Evolutionary conservation across 2,888 invertebrate species (phyloP).

Genomic region (Eristalis arbustorum): DNA sequence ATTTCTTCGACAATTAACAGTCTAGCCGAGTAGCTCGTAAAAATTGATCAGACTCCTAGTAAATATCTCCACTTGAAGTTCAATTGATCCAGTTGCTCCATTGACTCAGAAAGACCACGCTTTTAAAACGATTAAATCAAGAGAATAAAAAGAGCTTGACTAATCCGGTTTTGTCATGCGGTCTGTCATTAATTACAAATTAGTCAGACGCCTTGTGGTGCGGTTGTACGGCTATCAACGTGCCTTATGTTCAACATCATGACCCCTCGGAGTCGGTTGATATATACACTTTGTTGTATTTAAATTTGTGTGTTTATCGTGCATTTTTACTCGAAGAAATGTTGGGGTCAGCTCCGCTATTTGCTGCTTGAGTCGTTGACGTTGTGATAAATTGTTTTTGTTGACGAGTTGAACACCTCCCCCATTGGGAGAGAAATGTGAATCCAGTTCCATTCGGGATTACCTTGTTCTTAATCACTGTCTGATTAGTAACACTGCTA

Average conservation of each 20-base stretch:
- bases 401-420: not conserved
- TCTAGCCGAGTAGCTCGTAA: too few relatives aligned
- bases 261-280: not conserved
- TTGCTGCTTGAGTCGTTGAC: not conserved
- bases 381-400: not conserved
- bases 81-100: not conserved
- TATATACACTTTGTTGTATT: not conserved
- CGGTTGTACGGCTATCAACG: not conserved
- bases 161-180: not conserved
- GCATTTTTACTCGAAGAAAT: not conserved
- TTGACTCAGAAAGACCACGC: not conserved
- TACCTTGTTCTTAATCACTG: not conserved
- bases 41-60: too few relatives aligned
- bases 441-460: not conserved
- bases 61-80: not conserved
- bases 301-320: not conserved
- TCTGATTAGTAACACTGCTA: not conserved
- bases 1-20: too few relatives aligned
- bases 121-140: not conserved
- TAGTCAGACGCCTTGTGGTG: not conserved
- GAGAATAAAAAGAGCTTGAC: not conserved
- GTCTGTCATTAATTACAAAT: not conserved
- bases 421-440: not conserved
- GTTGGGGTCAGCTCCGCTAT: not conserved
- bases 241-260: not conserved